Conservation (phyloP, 2,113 vertebrate genomes). For the Poeciliopsis turrubarensis region DNA sequence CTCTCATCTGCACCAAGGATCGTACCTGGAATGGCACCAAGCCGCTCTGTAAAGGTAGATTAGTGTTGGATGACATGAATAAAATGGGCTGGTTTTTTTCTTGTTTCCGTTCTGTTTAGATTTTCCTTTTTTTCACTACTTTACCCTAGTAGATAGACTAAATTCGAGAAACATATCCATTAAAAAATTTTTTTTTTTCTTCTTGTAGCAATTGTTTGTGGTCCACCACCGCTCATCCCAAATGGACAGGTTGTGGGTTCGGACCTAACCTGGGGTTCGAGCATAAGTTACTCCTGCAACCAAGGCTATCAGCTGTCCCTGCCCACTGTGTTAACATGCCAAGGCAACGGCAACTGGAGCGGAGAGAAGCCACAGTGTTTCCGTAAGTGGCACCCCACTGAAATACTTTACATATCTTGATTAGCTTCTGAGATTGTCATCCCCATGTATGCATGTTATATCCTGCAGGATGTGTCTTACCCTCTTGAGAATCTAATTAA, state of each 20-base stretch:
- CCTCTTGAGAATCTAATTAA: slow-evolving; percentile 1
- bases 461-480: not conserved
- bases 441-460: not conserved
- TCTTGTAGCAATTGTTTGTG: slow-evolving; percentile 87
- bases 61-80: not conserved
- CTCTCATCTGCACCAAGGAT: slow-evolving; percentile 93
- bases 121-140: not conserved
- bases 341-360: slow-evolving; percentile 92
- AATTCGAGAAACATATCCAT: not conserved
- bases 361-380: slow-evolving; percentile 97
- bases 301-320: slow-evolving; percentile 97
- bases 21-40: slow-evolving; percentile 95
- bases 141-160: not conserved
- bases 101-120: not conserved
- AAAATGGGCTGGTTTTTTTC: not conserved
- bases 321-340: slow-evolving; percentile 91
- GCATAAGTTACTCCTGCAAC: slow-evolving; percentile 91
- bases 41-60: slow-evolving; percentile 90
- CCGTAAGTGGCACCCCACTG: slow-evolving; percentile 83
- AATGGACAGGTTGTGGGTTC: slow-evolving; percentile 93
- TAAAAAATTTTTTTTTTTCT: not conserved
- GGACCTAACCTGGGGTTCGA: slow-evolving; percentile 94
- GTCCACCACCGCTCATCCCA: slow-evolving; percentile 85
- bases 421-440: slow-evolving; percentile 1
- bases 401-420: slow-evolving; percentile 10